Percentiles rank a stretch among this genome's conserved stretches.
These are phyloP conservation scores for Cassiopea andromeda DNA, from an alignment of 30 jellyfish, hydroid and myxozoan species.

Conservation along the genomic window DNA sequence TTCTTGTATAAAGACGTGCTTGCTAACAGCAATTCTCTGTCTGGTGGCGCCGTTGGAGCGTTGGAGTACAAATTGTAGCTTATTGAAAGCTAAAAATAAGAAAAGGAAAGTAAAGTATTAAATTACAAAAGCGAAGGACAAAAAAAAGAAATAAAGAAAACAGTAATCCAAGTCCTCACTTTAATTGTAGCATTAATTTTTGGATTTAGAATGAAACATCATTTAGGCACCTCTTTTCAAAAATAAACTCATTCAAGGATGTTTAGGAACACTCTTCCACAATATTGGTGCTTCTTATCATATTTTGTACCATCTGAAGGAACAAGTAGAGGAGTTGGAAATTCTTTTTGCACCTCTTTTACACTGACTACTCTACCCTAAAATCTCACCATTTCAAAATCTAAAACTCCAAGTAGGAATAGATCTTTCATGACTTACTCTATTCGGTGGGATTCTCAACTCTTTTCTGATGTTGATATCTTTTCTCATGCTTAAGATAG, in stretches of 20 bases:
- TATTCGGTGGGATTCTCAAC: conserved; percentile 77
- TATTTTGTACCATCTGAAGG: too few species aligned
- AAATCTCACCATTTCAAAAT: background rate
- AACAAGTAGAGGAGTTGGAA: too few species aligned
- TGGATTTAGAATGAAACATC: too few species aligned
- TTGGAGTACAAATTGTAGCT: conserved; percentile 74
- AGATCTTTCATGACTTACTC: conserved; percentile 40
- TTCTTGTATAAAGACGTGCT: conserved; percentile 88
- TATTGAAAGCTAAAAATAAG: conserved; percentile 75
- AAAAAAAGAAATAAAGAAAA: too few species aligned
- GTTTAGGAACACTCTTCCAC: too few species aligned
- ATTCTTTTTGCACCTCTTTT: background rate
- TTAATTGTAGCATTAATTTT: too few species aligned
- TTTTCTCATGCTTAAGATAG: conserved; percentile 79
- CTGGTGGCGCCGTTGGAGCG: conserved; percentile 94
- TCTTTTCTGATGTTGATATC: conserved; percentile 84
- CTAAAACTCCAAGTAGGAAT: background rate
- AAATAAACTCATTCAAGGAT: too few species aligned
- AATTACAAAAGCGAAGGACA: background rate
- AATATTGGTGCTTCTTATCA: too few species aligned
- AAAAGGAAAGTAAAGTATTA: background rate
- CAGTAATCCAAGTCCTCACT: background rate
- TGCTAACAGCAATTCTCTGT: conserved; percentile 78
- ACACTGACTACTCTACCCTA: background rate
- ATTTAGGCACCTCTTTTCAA: too few species aligned